A percentile compares a stretch with the other conserved stretches of the same genome.
These are phyloP conservation scores for Drosophila paulistorum DNA, from an alignment of 1,140 invertebrate genomes.

Conservation along the genomic window DNA sequence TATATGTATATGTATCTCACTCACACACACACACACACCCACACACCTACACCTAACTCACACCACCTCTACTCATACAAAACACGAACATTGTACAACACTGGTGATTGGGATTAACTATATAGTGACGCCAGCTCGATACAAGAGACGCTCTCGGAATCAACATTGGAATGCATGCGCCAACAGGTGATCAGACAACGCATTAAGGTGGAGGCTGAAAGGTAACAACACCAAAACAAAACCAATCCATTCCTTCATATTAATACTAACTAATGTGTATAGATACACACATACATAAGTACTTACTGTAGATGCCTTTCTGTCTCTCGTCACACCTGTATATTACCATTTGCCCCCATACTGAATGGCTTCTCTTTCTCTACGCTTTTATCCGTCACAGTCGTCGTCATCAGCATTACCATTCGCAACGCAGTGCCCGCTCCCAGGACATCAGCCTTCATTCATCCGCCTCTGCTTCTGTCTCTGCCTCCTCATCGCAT, in stretches of 20 bases:
- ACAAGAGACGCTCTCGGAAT: conserved; percentile 85
- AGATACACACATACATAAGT: too few relatives aligned
- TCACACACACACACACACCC: conserved; percentile 34
- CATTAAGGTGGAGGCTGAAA: conserved; percentile 89
- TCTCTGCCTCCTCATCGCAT: conserved; percentile 41
- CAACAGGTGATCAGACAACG: conserved; percentile 88
- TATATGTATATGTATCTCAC: conserved; percentile 35
- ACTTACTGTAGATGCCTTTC: not conserved
- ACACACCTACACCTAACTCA: conserved; percentile 27
- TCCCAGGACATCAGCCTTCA: conserved; percentile 84
- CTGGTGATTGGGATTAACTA: conserved; percentile 77
- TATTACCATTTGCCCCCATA: conserved; percentile 16
- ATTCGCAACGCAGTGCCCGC: conserved; percentile 89
- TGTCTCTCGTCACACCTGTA: not conserved
- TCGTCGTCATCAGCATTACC: conserved; percentile 89
- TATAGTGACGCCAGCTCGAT: conserved; percentile 29
- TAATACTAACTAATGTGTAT: not conserved
- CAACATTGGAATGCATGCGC: conserved; percentile 89
- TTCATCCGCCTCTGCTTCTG: conserved; percentile 48
- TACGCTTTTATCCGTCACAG: conserved; percentile 76
- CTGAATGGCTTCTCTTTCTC: conserved; percentile 29
- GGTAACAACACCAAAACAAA: conserved; percentile 83
- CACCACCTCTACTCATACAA: conserved; percentile 11
- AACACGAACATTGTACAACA: conserved; percentile 68
- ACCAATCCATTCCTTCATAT: not conserved